Evolutionary conservation across 2,888 invertebrate species (phyloP), one percentile per base, ranked within the genome.

Genomic region (Calliphora vomitoria): DNA sequence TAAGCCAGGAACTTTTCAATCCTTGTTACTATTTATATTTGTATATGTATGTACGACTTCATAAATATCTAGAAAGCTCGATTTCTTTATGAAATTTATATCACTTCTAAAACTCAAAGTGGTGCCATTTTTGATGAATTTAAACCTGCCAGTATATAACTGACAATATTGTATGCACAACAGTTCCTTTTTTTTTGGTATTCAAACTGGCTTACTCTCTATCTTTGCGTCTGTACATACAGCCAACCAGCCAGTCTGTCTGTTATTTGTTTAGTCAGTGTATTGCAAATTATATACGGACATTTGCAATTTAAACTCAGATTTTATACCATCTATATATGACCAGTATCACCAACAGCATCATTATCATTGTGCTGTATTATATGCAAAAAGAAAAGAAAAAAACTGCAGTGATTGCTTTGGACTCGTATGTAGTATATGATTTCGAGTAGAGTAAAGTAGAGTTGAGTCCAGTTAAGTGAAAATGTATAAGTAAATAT

Each of bases 401-500:
- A 64, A 55, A 75, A 62, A 55, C 25, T 25, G 58, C 66, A 50
- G 35, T 85, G 69, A 62, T 85, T 69, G 80, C 80, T 80, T 80
- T 79, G 60, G 50, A 74, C 20, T 83, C 69, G 41, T 76, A 50
- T 55, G 41, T n/a, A n/a, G n/a, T 18, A 71, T 50, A 50, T 71
- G 55, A 71, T 83, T 78, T 79, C 60, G 18, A 74, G 55, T 79
- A 15, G 53, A 72, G 31, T 66, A 47, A 38, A 79, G 74, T 50
- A 53, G 68, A 85, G 80, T 87, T 90, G 88, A 88, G 88, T 87
- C 81, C 83, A 87, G 82, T 85, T 86, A 84, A 88, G 88, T 89
- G 87, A 89, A 90, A 88, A 90, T 90, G 90, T 90, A 85, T 90
- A 92, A 90, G 91, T 90, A 92, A 92, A 92, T 93, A 93, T 92